Evolutionary conservation across 2,113 vertebrate genomes (phyloP).

Genomic region (Pseudopipra pipra): DNA sequence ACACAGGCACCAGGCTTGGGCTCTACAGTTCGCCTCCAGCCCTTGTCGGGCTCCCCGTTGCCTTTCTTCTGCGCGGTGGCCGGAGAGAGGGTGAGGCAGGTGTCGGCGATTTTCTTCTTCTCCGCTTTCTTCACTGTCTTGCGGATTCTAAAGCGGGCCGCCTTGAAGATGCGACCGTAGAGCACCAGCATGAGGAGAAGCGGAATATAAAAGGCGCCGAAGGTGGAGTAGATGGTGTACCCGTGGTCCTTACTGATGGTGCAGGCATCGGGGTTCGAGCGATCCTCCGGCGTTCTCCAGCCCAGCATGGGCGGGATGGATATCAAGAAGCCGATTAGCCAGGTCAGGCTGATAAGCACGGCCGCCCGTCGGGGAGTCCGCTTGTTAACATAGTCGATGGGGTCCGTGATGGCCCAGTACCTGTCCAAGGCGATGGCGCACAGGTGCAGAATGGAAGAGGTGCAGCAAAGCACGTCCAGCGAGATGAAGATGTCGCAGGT

Average conservation of each 20-base stretch:
- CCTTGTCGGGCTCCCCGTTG: slow-evolving; percentile 73
- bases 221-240: slow-evolving; percentile 98
- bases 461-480: slow-evolving; percentile 96
- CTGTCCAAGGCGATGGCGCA: slow-evolving; percentile 97
- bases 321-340: slow-evolving; percentile 95
- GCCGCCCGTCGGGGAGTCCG: slow-evolving; percentile 92
- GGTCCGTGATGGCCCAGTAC: slow-evolving; percentile 98
- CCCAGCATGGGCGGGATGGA: slow-evolving; percentile 98
- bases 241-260: slow-evolving; percentile 96
- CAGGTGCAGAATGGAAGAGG: slow-evolving; percentile 96
- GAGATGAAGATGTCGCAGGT: slow-evolving; percentile 96
- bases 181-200: slow-evolving; percentile 95
- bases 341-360: slow-evolving; percentile 91
- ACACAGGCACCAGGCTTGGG: slow-evolving; percentile 73
- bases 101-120: slow-evolving; percentile 74
- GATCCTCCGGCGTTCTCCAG: slow-evolving; percentile 94
- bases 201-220: slow-evolving; percentile 97
- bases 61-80: slow-evolving; percentile 73
- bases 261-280: slow-evolving; percentile 90
- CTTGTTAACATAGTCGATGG: slow-evolving; percentile 97
- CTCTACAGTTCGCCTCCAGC: slow-evolving; percentile 77
- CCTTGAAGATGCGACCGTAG: slow-evolving; percentile 93
- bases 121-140: slow-evolving; percentile 91
- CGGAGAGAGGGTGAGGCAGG: slow-evolving; percentile 76
- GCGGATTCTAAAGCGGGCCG: slow-evolving; percentile 93